Evolutionary conservation across 2,113 vertebrate genomes (phyloP).

Genomic region (Hippocampus guttulatus): DNA sequence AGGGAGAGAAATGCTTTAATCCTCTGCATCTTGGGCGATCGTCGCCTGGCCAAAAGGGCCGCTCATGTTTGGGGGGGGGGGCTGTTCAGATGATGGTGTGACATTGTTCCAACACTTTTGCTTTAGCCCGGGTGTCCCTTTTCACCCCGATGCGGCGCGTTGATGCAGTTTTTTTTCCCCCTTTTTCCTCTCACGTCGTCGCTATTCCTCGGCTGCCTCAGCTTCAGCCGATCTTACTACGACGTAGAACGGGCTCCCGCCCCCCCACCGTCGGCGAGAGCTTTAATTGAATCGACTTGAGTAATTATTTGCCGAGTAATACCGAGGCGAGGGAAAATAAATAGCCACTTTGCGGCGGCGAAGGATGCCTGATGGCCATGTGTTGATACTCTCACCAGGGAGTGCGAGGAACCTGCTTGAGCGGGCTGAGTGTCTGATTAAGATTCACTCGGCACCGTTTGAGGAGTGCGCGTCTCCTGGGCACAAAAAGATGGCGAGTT

Average conservation of each 20-base stretch:
- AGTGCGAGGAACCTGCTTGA: conserved; percentile 60
- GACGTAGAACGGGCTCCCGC: background rate
- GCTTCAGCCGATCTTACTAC: conserved; percentile 26
- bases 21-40: conserved; percentile 59
- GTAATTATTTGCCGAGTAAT: conserved; percentile 72
- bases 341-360: conserved; percentile 65
- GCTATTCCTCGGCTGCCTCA: conserved; percentile 49
- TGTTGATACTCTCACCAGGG: conserved; percentile 68
- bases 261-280: conserved; percentile 40
- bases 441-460: conserved; percentile 66
- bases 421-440: conserved; percentile 68
- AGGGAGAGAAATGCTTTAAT: conserved; percentile 50
- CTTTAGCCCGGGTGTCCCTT: conserved; percentile 49
- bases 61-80: conserved; percentile 32
- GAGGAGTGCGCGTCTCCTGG: conserved; percentile 65
- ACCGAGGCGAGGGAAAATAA: conserved; percentile 61
- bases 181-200: conserved; percentile 48
- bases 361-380: conserved; percentile 70
- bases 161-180: conserved; percentile 22
- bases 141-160: conserved; percentile 58
- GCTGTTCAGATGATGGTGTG: conserved; percentile 52
- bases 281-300: conserved; percentile 68
- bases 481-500: conserved; percentile 59
- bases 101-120: conserved; percentile 63
- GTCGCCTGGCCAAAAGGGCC: conserved; percentile 18